Evolutionary conservation across 2,113 vertebrate genomes (phyloP).

Genomic region (Myiozetetes cayanensis): DNA sequence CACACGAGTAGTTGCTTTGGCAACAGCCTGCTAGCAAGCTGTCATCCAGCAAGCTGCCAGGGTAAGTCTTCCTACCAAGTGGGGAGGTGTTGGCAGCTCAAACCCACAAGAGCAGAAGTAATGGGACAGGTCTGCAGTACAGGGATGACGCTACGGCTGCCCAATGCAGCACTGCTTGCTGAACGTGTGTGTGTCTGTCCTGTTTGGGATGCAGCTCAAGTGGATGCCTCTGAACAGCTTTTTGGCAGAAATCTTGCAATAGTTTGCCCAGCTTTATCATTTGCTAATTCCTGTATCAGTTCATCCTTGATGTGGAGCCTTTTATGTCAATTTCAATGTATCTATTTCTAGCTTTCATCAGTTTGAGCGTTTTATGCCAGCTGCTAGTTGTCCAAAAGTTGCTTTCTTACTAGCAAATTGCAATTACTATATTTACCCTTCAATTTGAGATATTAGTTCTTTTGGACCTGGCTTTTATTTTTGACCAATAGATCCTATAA

Average conservation of each 20-base stretch:
- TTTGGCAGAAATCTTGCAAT: background rate
- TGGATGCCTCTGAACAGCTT: background rate
- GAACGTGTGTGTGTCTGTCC: accelerated
- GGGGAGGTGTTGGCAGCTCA: slow-evolving; percentile 4
- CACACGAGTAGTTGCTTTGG: background rate
- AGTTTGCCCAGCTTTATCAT: slow-evolving; percentile 10
- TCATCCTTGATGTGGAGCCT: background rate
- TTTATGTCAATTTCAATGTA: background rate
- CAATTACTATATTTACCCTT: background rate
- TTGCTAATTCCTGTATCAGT: background rate
- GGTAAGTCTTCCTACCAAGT: background rate
- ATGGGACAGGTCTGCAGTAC: background rate
- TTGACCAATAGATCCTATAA: background rate
- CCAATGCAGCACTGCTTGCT: background rate
- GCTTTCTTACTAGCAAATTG: background rate
- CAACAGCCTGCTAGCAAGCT: slow-evolving; percentile 7
- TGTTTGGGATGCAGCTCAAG: background rate
- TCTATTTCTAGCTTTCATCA: slow-evolving; percentile 2
- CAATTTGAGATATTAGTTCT: background rate
- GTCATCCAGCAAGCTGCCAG: slow-evolving; percentile 37
- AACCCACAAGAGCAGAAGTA: background rate
- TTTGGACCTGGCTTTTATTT: background rate
- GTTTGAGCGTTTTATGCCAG: background rate
- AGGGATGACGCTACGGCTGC: background rate
- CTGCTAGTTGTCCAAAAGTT: background rate